Percentiles rank a stretch among this genome's conserved stretches.
Evolutionary conservation across 2,113 vertebrate species (phyloP).

Genomic region (Marmota monax): DNA sequence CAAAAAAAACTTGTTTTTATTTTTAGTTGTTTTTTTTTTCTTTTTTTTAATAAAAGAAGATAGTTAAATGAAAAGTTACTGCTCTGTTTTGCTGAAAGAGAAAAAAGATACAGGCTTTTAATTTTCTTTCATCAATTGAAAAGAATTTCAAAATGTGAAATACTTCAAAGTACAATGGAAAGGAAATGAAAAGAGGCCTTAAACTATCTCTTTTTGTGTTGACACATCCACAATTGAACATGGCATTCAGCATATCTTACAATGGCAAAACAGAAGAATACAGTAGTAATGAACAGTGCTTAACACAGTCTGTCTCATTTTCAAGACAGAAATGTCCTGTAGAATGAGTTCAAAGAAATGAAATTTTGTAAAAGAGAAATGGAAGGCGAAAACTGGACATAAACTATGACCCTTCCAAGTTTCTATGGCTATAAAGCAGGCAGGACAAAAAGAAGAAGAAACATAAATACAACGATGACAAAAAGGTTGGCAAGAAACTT

Average conservation of each 20-base stretch:
- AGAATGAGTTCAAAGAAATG: constrained; percentile 72
- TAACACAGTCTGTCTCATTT: constrained; percentile 73
- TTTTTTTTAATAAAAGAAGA: constrained; percentile 29
- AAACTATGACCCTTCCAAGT: constrained; percentile 57
- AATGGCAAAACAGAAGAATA: constrained; percentile 80
- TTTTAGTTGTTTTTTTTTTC: background rate
- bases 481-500: background rate
- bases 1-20: constrained; percentile 65
- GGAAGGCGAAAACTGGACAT: background rate
- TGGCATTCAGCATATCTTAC: constrained; percentile 75
- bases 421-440: constrained; percentile 2
- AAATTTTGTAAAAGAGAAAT: constrained; percentile 68
- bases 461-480: constrained; percentile 5
- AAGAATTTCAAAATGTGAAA: constrained; percentile 66
- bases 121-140: constrained; percentile 76
- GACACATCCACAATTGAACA: constrained; percentile 76
- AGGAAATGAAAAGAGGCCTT: constrained; percentile 75
- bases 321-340: constrained; percentile 72
- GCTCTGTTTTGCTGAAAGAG: constrained; percentile 59
- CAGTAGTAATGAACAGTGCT: constrained; percentile 76
- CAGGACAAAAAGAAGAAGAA: background rate
- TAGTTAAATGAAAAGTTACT: constrained; percentile 70
- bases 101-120: constrained; percentile 63
- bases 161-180: constrained; percentile 72
- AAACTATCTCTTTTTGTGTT: constrained; percentile 73